Evolutionary conservation across 2,113 vertebrate species (phyloP).

Genomic region (Gobiocypris rarus): DNA sequence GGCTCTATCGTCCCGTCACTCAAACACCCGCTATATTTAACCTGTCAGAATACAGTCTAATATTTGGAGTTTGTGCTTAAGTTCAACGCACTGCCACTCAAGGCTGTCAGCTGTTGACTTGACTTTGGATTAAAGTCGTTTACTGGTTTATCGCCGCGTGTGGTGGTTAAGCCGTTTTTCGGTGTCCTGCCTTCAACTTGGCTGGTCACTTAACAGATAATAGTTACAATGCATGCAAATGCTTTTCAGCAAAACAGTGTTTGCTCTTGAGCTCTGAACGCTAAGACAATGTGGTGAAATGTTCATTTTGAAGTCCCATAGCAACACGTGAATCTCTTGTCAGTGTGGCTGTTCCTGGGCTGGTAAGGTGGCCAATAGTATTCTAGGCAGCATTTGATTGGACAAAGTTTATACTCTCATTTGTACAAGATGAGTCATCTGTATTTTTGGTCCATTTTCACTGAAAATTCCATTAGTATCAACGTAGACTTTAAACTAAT

Average conservation of each 20-base stretch:
- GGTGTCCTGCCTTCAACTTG: background rate
- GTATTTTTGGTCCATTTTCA: background rate
- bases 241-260: background rate
- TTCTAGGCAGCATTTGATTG: background rate
- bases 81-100: conserved; percentile 2
- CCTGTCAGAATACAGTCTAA: conserved; percentile 35
- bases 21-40: conserved; percentile 35
- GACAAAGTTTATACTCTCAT: too few relatives aligned
- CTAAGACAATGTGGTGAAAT: background rate
- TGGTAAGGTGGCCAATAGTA: background rate
- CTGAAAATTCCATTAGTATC: background rate
- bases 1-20: conserved; percentile 26
- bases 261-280: background rate
- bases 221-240: background rate
- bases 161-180: conserved; percentile 18
- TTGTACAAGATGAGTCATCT: too few relatives aligned
- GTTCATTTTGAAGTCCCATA: background rate
- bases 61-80: conserved; percentile 40
- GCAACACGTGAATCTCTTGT: background rate
- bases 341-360: background rate
- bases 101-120: conserved; percentile 38
- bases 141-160: conserved; percentile 33
- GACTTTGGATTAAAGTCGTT: conserved; percentile 5
- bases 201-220: background rate
- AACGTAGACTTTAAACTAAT: background rate